Percentiles rank a stretch among this genome's conserved stretches.
These are phyloP conservation scores for Cryptus viduatorius DNA, from an alignment of 2,888 invertebrate genomes.

Conservation along the genomic window DNA sequence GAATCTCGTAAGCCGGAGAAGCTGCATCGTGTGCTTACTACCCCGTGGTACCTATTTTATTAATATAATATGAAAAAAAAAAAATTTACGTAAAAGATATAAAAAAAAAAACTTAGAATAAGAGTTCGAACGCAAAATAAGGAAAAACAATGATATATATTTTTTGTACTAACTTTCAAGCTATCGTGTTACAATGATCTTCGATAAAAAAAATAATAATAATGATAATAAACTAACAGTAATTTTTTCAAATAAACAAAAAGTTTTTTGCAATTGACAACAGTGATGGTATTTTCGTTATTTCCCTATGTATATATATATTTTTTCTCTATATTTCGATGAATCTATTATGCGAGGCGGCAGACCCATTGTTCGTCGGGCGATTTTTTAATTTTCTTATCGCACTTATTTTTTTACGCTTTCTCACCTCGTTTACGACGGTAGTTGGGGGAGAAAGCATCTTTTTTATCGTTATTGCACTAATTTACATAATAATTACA, in stretches of 20 bases:
- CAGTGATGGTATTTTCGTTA: slow-evolving; percentile 16
- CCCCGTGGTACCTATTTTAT: slow-evolving; percentile 46
- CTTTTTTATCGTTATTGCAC: background rate
- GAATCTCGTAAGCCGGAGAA: slow-evolving; percentile 18
- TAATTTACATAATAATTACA: slow-evolving; percentile 18
- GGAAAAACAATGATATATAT: slow-evolving; percentile 76
- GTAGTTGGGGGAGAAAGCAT: background rate
- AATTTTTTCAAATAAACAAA: slow-evolving; percentile 77
- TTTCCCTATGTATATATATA: background rate
- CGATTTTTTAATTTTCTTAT: background rate
- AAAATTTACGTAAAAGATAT: slow-evolving; percentile 30
- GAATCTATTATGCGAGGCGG: background rate
- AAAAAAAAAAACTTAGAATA: slow-evolving; percentile 38
- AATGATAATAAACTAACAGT: slow-evolving; percentile 50
- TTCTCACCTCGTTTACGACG: background rate
- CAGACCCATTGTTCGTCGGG: background rate
- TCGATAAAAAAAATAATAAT: slow-evolving; percentile 18
- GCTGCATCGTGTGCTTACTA: slow-evolving; percentile 61
- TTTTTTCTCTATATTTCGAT: background rate
- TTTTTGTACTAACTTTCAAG: slow-evolving; percentile 81
- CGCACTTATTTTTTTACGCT: background rate
- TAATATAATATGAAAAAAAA: background rate
- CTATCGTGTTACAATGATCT: slow-evolving; percentile 45
- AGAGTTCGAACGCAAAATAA: slow-evolving; percentile 38
- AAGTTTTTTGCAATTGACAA: slow-evolving; percentile 50